Conservation (phyloP, 1,140 invertebrate species). For the Gonatopus flavifemur region DNA sequence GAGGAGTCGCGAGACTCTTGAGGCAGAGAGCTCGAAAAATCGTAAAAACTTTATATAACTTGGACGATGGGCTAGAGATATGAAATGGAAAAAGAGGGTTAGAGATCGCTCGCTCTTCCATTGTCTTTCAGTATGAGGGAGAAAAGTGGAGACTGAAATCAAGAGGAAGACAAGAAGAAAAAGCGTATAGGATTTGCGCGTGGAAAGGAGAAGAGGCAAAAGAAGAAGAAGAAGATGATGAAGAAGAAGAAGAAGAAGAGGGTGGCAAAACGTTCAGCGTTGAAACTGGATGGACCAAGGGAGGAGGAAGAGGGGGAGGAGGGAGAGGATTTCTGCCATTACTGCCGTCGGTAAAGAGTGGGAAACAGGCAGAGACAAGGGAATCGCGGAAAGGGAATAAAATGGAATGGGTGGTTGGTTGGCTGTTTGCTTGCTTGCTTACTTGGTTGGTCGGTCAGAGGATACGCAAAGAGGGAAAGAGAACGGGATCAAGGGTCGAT, state of each 20-base stretch:
- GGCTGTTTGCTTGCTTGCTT: no score
- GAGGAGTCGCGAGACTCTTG: slow-evolving; percentile 21
- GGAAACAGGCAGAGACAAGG: no score
- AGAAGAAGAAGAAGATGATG: neutral
- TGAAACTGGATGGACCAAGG: neutral
- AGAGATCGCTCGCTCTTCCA: no score
- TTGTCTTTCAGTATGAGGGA: no score
- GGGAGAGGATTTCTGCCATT: slow-evolving; percentile 7
- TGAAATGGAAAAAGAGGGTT: neutral
- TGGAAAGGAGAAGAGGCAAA: neutral
- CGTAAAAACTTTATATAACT: slow-evolving; percentile 59
- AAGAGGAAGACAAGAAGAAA: no score
- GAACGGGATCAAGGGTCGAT: slow-evolving; percentile 47
- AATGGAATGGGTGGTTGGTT: no score
- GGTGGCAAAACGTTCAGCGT: slow-evolving; percentile 5
- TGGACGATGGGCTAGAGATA: slow-evolving; percentile 26
- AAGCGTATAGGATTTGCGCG: no score
- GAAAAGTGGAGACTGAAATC: no score
- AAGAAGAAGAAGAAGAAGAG: slow-evolving; percentile 9
- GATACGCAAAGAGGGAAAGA: slow-evolving; percentile 8
- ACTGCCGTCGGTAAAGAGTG: no score
- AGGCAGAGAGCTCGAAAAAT: slow-evolving; percentile 45
- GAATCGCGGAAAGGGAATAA: no score
- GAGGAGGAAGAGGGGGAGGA: slow-evolving; percentile 14
- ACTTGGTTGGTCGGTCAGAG: no score